These are phyloP conservation scores for Trichoplax adhaerens DNA, from an alignment of 37 sponge, comb jelly and placozoan genomes.

Conservation along the genomic window DNA sequence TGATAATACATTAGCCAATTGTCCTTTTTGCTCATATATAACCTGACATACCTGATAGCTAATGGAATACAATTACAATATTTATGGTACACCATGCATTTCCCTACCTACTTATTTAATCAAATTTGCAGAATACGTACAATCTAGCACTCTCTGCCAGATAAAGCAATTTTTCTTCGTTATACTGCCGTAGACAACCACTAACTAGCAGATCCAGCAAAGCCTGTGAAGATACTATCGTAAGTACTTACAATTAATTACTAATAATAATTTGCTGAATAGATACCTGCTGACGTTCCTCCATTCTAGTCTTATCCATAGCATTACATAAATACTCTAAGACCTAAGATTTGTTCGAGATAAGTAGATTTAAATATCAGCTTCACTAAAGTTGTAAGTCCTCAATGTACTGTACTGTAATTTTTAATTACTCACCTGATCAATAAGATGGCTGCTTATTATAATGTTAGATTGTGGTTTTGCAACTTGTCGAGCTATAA, in stretches of 20 bases:
- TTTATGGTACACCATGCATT: too few species aligned
- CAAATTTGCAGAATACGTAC: conserved; percentile 9
- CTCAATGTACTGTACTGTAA: neutral
- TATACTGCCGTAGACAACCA: conserved; percentile 37
- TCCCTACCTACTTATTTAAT: too few species aligned
- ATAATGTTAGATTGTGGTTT: conserved; percentile 25
- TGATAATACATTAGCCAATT: conserved; percentile 59
- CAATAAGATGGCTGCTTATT: conserved; percentile 38
- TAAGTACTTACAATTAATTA: neutral
- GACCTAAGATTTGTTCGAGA: conserved; percentile 15
- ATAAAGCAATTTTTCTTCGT: conserved; percentile 46
- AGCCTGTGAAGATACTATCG: conserved; percentile 17
- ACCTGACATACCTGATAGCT: conserved; percentile 37
- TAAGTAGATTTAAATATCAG: too few species aligned
- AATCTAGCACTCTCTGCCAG: conserved; percentile 62
- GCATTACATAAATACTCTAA: conserved; percentile 47
- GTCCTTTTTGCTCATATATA: conserved; percentile 45
- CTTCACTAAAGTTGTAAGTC: too few species aligned
- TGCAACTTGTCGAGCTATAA: conserved; percentile 62
- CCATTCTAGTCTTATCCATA: conserved; percentile 48
- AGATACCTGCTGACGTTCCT: conserved; percentile 57
- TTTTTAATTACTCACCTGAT: conserved; percentile 25
- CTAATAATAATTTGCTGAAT: neutral
- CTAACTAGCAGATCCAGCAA: conserved; percentile 55
- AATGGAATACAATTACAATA: neutral